phyloP scores from a whole-genome alignment of 2,113 vertebrate genomes.

The human (Homo sapiens) region DNA sequence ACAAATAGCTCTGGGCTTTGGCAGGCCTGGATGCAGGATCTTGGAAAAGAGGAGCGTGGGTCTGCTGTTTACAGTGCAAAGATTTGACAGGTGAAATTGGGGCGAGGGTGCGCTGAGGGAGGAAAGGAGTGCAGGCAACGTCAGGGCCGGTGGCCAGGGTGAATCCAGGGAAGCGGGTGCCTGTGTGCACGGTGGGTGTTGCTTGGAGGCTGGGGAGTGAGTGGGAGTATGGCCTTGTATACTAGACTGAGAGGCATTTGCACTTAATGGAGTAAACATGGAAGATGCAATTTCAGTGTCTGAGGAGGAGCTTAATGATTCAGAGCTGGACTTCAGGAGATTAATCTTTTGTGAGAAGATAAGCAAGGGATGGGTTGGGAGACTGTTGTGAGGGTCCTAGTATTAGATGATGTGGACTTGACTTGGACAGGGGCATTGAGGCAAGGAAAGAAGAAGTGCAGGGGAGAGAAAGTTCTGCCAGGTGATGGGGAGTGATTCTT shows the following conservation, averaged over 20 bases:
- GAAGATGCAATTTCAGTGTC: neutral
- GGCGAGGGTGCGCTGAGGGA: neutral
- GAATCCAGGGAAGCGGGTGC: neutral
- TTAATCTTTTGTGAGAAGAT: neutral
- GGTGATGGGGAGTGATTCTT: neutral
- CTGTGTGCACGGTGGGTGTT: neutral
- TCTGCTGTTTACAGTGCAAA: neutral
- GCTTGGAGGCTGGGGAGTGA: neutral
- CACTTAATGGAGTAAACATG: neutral
- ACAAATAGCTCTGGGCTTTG: neutral
- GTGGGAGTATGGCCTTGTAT: neutral
- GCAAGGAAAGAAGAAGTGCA: neutral
- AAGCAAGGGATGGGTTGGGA: neutral
- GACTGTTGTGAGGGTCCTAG: neutral
- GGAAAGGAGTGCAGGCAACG: neutral
- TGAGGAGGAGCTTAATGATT: neutral
- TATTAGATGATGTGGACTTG: neutral
- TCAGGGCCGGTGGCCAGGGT: neutral
- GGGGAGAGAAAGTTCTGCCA: neutral
- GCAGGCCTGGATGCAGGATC: neutral
- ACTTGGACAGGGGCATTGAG: neutral
- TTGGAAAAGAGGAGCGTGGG: neutral
- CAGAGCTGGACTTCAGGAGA: neutral
- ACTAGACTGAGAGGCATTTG: neutral
- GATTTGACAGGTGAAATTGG: neutral